phyloP scores from a whole-genome alignment of 2,113 vertebrate genomes.

The Xiphorhynchus elegans region DNA sequence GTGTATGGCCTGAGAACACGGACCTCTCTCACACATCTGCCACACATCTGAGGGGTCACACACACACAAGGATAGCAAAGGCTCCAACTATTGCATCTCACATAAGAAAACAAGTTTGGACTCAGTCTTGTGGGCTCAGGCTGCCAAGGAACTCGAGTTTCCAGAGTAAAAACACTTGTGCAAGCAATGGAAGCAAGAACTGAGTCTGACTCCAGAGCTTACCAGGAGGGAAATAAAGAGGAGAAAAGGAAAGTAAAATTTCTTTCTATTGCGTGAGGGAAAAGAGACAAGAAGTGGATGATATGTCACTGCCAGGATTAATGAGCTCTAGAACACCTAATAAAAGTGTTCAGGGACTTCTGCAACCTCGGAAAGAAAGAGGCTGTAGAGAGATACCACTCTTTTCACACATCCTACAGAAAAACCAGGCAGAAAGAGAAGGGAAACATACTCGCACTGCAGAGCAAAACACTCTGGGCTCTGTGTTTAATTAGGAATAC shows the following conservation, averaged over 20 bases:
- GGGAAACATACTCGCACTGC: background rate
- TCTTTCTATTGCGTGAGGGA: background rate
- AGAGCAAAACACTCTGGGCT: background rate
- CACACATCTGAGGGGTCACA: background rate
- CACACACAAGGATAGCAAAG: background rate
- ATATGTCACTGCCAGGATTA: background rate
- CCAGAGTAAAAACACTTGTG: slow-evolving; percentile 7
- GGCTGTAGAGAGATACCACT: background rate
- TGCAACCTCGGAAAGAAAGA: background rate
- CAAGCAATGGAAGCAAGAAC: slow-evolving; percentile 7
- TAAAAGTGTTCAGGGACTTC: background rate
- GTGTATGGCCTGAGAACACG: fast-evolving
- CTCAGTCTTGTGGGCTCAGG: background rate
- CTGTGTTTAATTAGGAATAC: background rate
- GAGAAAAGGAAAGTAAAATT: background rate
- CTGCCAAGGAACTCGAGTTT: slow-evolving; percentile 12
- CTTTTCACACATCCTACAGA: background rate
- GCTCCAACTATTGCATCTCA: background rate
- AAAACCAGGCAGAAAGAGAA: background rate
- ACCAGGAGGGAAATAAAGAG: background rate
- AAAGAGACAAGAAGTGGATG: background rate
- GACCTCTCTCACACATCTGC: background rate
- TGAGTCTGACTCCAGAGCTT: background rate
- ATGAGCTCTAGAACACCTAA: background rate
- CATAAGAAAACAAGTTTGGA: background rate